Evolutionary conservation across 2,113 vertebrate species (phyloP).

Genomic region (Turnix velox): DNA sequence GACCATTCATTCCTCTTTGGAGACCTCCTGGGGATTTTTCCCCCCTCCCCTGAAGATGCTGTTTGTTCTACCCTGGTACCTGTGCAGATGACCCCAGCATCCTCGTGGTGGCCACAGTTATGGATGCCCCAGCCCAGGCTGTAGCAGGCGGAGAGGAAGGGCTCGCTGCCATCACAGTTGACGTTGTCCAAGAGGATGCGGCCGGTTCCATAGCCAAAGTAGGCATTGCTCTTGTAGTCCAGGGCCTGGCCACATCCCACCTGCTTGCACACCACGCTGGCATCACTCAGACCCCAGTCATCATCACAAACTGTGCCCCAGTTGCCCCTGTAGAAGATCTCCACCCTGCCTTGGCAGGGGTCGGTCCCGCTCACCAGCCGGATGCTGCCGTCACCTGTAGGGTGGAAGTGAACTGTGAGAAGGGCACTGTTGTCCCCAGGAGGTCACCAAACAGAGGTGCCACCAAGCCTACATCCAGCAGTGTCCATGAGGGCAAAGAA

Average conservation of each 20-base stretch:
- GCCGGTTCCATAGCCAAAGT: slow-evolving; percentile 88
- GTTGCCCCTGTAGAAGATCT: slow-evolving; percentile 84
- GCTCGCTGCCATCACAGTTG: slow-evolving; percentile 83
- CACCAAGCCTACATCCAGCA: fast-evolving
- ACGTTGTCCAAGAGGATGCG: slow-evolving; percentile 91
- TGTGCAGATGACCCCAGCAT: slow-evolving; percentile 86
- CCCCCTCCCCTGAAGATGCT: fast-evolving
- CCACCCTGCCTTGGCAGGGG: slow-evolving; percentile 88
- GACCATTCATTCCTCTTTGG: not conserved
- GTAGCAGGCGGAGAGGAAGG: slow-evolving; percentile 76
- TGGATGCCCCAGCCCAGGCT: slow-evolving; percentile 93
- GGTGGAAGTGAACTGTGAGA: not conserved
- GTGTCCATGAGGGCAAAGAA: fast-evolving
- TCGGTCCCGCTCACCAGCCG: slow-evolving; percentile 79
- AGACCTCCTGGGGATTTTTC: not conserved
- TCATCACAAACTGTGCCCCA: slow-evolving; percentile 98
- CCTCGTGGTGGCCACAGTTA: slow-evolving; percentile 96
- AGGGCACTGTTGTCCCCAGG: not conserved
- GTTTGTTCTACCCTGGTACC: slow-evolving; percentile 64
- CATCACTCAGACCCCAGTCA: slow-evolving; percentile 85
- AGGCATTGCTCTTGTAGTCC: slow-evolving; percentile 82
- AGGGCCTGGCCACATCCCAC: slow-evolving; percentile 81
- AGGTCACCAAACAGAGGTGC: fast-evolving
- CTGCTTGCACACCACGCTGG: slow-evolving; percentile 89
- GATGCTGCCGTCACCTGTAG: slow-evolving; percentile 83